A percentile compares a stretch with the other conserved stretches of the same genome.
Conservation (phyloP, 2,888 invertebrate genomes). For the Caenorhabditis japonica region DNA sequence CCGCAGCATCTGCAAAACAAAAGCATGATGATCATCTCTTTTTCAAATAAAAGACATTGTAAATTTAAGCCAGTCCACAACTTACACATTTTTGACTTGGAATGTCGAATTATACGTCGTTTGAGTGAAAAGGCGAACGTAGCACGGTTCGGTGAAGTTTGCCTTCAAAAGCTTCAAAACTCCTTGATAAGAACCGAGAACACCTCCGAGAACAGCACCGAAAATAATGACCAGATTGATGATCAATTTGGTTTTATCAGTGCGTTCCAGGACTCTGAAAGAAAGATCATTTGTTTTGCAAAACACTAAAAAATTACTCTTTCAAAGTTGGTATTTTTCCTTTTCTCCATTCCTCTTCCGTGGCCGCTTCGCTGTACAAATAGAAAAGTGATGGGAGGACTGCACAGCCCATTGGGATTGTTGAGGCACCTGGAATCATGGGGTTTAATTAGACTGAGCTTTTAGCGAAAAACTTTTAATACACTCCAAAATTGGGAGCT, state of each 20-base stretch:
- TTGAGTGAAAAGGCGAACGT: conserved; percentile 58
- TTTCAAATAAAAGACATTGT: no score
- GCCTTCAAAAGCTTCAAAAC: conserved; percentile 63
- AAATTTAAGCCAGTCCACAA: not conserved
- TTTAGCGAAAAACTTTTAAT: no score
- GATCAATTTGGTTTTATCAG: conserved; percentile 63
- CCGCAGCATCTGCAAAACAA: conserved; percentile 47
- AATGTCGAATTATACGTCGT: conserved; percentile 43
- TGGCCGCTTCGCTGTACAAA: conserved; percentile 64
- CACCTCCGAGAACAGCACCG: conserved; percentile 68
- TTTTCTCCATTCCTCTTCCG: conserved; percentile 68
- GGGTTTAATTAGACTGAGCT: not conserved
- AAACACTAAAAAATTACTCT: conserved; percentile 44
- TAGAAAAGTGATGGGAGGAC: conserved; percentile 69
- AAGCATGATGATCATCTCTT: no score
- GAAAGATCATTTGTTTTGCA: no score
- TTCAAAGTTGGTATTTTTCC: conserved; percentile 61
- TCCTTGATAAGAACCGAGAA: conserved; percentile 68
- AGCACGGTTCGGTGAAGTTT: conserved; percentile 70
- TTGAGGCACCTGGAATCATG: conserved; percentile 58
- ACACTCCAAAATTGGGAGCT: no score
- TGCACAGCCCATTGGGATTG: conserved; percentile 71
- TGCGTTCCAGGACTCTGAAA: conserved; percentile 67
- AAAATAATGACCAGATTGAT: conserved; percentile 68
- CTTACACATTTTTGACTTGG: conserved; percentile 55